Evolutionary conservation across 2,888 invertebrate species (phyloP).

Genomic region (Pharmacophagus antenor): DNA sequence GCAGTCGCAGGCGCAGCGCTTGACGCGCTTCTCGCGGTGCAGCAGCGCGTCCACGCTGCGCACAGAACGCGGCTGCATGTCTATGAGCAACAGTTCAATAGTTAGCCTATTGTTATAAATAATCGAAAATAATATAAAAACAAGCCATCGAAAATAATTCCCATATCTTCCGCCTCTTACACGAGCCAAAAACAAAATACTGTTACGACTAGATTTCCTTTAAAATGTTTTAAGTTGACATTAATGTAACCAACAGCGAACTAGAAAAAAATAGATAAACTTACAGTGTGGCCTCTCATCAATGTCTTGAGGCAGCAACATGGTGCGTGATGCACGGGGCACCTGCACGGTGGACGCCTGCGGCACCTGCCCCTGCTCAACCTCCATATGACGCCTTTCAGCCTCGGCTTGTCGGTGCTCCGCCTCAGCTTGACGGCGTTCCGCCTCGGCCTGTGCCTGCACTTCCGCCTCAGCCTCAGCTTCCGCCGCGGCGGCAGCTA

Average conservation of each 20-base stretch:
- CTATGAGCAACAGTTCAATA: constrained; percentile 67
- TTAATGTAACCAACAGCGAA: not conserved
- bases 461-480: constrained; percentile 57
- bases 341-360: constrained; percentile 62
- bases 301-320: constrained; percentile 81
- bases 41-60: constrained; percentile 81
- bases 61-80: constrained; percentile 87
- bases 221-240: not conserved
- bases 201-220: too few relatives aligned
- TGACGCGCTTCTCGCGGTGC: constrained; percentile 84
- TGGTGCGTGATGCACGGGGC: constrained; percentile 76
- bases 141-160: too few relatives aligned
- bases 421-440: constrained; percentile 56
- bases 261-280: constrained; percentile 47
- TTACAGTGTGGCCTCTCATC: constrained; percentile 89
- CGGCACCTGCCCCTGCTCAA: constrained; percentile 40
- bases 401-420: constrained; percentile 43
- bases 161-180: too few relatives aligned
- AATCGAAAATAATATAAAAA: not conserved
- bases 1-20: constrained; percentile 89
- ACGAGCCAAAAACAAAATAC: too few relatives aligned
- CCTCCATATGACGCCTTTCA: constrained; percentile 46
- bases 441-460: constrained; percentile 56
- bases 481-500: constrained; percentile 66
- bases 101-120: not conserved